Evolutionary conservation across 1,140 invertebrate genomes (phyloP), one percentile per base, ranked within the genome.

Genomic region (Octopus sinensis): DNA sequence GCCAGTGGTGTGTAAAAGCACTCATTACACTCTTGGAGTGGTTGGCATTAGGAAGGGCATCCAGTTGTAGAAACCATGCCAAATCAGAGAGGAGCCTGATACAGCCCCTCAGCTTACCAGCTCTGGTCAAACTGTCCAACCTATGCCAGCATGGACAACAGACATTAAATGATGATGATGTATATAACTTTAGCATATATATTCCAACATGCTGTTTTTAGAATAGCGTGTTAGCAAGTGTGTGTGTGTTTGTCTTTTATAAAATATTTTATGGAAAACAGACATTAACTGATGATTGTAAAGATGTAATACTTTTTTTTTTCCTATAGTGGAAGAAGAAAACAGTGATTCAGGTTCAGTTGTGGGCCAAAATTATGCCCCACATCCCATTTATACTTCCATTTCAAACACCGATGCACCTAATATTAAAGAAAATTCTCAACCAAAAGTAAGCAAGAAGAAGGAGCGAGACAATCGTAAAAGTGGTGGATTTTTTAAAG

Each of bases 351-450:
- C 91, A 77, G 93, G 85, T 92, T 80, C 93, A 93, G 86, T 91
- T 91, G n/a, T 93, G 93, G 93, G 93, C 54, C 92, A 94, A 94
- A 94, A 84, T 93, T 94, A 5, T 94, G 93, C 85, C 95, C 73
- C 93, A 94, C 91, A 43, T 43, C 30, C 30, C 30, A 43, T 43
- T 43, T 43, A 43, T 43, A 43, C 30, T 43, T 43, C 30, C 30
- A 43, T 43, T 43, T 43, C 30, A 43, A 43, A 43, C 30, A 43
- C 30, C 3, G 30, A 43, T 43, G 30, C 30, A 43, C 30, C 30
- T 43, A 43, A 43, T 43, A 43, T 43, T 43, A 43, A 43, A 43
- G 30, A 43, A 43, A 43, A 43, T 43, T 43, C 30, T 43, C 30
- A 43, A 43, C 30, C 30, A 43, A 93, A 84, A 71, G 86, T 87